Percentiles rank a stretch among this genome's conserved stretches.
Evolutionary conservation across 2,888 invertebrate species (phyloP).

Genomic region (Lobophora halterata): DNA sequence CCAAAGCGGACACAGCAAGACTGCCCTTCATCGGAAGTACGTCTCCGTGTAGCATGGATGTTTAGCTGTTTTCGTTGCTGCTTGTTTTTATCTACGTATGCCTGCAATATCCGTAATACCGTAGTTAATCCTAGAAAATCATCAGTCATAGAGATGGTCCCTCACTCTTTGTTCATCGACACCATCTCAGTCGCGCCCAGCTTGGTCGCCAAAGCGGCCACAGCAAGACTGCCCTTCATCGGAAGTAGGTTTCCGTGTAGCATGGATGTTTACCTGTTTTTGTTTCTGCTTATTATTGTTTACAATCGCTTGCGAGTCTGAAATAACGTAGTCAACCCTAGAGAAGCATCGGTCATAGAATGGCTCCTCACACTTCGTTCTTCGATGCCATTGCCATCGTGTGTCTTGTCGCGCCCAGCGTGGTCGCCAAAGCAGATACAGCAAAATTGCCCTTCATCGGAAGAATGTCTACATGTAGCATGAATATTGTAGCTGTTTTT

Average conservation of each 20-base stretch:
- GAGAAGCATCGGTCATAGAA: conserved; percentile 91
- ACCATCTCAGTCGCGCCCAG: conserved; percentile 93
- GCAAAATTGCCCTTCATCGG: conserved; percentile 92
- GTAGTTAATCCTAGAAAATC: conserved; percentile 84
- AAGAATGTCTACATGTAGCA: too few relatives aligned
- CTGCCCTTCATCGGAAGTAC: conserved; percentile 96
- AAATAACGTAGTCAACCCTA: too few relatives aligned
- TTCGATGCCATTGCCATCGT: conserved; percentile 93
- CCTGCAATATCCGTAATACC: too few relatives aligned
- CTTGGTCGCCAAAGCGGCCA: conserved; percentile 94
- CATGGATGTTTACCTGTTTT: conserved; percentile 21
- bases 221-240: conserved; percentile 90
- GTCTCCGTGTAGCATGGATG: conserved; percentile 46
- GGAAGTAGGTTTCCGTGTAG: conserved; percentile 87
- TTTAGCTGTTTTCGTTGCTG: conserved; percentile 12
- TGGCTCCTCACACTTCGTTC: conserved; percentile 95
- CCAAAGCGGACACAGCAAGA: conserved; percentile 90
- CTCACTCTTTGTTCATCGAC: conserved; percentile 96
- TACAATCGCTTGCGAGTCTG: conserved; percentile 1
- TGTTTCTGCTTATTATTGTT: background rate
- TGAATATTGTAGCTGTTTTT: too few relatives aligned
- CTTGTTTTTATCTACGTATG: background rate
- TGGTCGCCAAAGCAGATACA: conserved; percentile 94
- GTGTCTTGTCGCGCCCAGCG: conserved; percentile 90
- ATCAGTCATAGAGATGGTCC: conserved; percentile 92